phyloP scores from a whole-genome alignment of 2,113 vertebrate species.

The Hippocampus barbouri region DNA sequence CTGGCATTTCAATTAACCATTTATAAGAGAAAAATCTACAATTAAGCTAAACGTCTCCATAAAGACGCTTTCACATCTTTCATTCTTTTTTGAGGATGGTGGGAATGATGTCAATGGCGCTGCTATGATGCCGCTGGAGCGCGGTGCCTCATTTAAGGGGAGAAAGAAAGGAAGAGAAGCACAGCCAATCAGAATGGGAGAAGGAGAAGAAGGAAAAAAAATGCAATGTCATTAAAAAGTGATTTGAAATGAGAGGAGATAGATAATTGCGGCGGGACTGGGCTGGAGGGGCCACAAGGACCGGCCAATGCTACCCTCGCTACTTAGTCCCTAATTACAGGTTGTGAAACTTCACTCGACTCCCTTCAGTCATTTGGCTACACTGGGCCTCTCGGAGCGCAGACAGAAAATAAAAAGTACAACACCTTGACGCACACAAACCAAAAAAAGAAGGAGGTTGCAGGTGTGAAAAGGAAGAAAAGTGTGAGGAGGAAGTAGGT shows the following conservation, averaged over 20 bases:
- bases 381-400: constrained; percentile 56
- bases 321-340: constrained; percentile 78
- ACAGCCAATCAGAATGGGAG: constrained; percentile 3
- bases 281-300: constrained; percentile 44
- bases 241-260: constrained; percentile 43
- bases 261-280: constrained; percentile 37
- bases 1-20: constrained; percentile 97
- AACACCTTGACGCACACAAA: constrained; percentile 55
- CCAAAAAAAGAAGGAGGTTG: constrained; percentile 21
- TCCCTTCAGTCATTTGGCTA: constrained; percentile 72
- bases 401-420: constrained; percentile 62
- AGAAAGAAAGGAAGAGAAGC: constrained; percentile 11
- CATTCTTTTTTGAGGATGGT: constrained; percentile 61
- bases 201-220: constrained; percentile 17
- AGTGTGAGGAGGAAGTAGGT: constrained; percentile 14
- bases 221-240: constrained; percentile 46
- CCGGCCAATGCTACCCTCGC: constrained; percentile 67
- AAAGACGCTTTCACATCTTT: constrained; percentile 84
- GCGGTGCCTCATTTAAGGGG: constrained; percentile 51
- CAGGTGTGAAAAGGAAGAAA: neutral
- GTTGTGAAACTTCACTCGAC: constrained; percentile 80
- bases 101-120: constrained; percentile 73
- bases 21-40: constrained; percentile 88
- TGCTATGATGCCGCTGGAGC: constrained; percentile 70
- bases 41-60: constrained; percentile 88